Base-by-base conservation (phyloP, 1,140 invertebrate species). In the Cherax quadricarinatus region DNA sequence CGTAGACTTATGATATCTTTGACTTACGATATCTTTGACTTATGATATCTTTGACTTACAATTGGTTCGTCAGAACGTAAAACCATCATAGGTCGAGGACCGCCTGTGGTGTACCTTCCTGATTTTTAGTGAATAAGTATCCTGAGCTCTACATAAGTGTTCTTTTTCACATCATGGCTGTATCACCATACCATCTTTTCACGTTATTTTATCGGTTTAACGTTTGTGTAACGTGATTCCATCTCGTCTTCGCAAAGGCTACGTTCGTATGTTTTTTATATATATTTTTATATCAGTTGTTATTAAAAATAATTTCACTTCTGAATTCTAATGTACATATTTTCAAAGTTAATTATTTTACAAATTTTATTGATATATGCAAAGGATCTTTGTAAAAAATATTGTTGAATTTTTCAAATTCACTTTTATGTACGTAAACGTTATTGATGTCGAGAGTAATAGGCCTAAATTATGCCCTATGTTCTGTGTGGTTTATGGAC, bases 401-500 rank as follows among this genome's bases (percentile, higher is more conserved):
- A 75, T 30, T 30, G 30, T 21, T 12, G 24, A 75, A 3, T 30
- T 75, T 12, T n/a, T 30, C 24, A 75, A 5, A 30, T 75, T 75
- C 24, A 30, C 21, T 66, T 10, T 75, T 75, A 7, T 21, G 4
- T 75, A 75, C 30, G 3, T 75, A 75, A 6, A 7, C 24, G 16
- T 30, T 7, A 16, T 5, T 75, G 24, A 30, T 75, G 24, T 75
- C 30, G 30, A 0, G 70, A 75, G 24, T 24, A 30, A 12, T 75
- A 30, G 30, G 21, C 21, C 7, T 75, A 75, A 75, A 75, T 30
- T 57, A 41, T 75, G 6, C 30, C 70, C 24, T 30, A 30, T 75
- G 24, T 75, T 75, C 70, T 75, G 70, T 75, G 30, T 75, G n/a
- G 30, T 30, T 24, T 75, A 75, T 75, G 70, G 70, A 75, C 70